A percentile compares a stretch with the other conserved stretches of the same genome.
phyloP scores from a whole-genome alignment of 2,888 invertebrate genomes.

The Cephus spinipes region DNA sequence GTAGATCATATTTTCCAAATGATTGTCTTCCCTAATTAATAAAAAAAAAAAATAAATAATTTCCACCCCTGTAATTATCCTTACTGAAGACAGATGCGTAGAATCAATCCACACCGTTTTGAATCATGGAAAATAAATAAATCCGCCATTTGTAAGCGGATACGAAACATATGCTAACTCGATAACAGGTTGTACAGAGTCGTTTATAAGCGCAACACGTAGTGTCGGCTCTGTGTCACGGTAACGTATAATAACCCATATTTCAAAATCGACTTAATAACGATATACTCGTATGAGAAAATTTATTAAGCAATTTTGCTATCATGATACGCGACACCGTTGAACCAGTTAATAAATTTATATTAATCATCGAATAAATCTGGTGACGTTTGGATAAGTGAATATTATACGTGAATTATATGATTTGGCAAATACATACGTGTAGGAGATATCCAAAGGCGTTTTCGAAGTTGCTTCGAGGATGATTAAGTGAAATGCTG shows the following conservation, averaged over 20 bases:
- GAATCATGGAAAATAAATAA: conserved; percentile 30
- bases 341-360: not conserved
- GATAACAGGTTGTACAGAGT: conserved; percentile 9
- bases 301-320: not conserved
- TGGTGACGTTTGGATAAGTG: not conserved
- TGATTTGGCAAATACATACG: not conserved
- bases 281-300: not conserved
- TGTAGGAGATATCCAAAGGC: not conserved
- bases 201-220: not conserved
- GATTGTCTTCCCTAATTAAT: not conserved
- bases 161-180: not conserved
- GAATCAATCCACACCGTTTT: conserved; percentile 18
- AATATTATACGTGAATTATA: not conserved
- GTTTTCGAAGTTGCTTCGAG: not conserved
- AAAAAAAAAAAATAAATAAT: not conserved
- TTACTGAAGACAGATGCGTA: not conserved
- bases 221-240: not conserved
- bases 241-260: not conserved
- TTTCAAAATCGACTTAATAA: not conserved
- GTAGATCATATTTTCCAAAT: conserved; percentile 9
- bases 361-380: not conserved
- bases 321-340: not conserved
- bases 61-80: not conserved
- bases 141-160: conserved; percentile 19
- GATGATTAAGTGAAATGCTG: not conserved